Base-by-base conservation (phyloP, 2,113 vertebrate species). In the Delphinapterus leucas region DNA sequence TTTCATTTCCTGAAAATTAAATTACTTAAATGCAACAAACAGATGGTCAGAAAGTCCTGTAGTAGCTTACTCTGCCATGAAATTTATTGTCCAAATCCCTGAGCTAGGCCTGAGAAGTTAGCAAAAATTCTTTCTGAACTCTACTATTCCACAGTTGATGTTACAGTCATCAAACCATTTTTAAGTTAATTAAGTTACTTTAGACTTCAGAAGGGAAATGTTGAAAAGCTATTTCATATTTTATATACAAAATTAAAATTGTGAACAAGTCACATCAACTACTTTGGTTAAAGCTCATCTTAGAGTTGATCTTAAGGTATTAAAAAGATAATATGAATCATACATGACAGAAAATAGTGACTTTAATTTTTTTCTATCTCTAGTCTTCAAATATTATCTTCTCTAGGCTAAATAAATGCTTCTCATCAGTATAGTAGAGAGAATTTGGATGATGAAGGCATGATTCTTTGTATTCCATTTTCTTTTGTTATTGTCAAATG, bases 1-100 rank as follows among this genome's bases (percentile, higher is more conserved):
- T 98, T 98, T 96, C 97, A 96, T 97, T 98, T 98, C 97, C 97
- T 97, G 96, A 97, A 98, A 98, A 95, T 94, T 91, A 87, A 84
- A 77, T 98, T 96, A 87, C 90, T 98, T 98, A 95, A 97, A 96
- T 96, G 77, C 74, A 96, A 73, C 94, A 96, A 97, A 95, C 98
- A 98, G 98, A 98, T 98, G 97, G 97, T 63, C 88, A 89, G 76
- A 94, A 60, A 87, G 71, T 93, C 77, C 93, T 89, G 53, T 91
- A 93, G 63, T 95, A 90, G 76, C 63, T 97, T 94, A 91, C 65
- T 97, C 58, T 95, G 36, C 73, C 90, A 36, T 79, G 55, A 94
- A 97, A 95, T 96, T 79, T 89, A 80, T 93, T 90, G 77, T 95
- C 60, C 81, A 60, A 95, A 71, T 96, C 93, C 55, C 49, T 95